Evolutionary conservation across 2,113 vertebrate genomes (phyloP).

Genomic region (Thunnus maccoyii): DNA sequence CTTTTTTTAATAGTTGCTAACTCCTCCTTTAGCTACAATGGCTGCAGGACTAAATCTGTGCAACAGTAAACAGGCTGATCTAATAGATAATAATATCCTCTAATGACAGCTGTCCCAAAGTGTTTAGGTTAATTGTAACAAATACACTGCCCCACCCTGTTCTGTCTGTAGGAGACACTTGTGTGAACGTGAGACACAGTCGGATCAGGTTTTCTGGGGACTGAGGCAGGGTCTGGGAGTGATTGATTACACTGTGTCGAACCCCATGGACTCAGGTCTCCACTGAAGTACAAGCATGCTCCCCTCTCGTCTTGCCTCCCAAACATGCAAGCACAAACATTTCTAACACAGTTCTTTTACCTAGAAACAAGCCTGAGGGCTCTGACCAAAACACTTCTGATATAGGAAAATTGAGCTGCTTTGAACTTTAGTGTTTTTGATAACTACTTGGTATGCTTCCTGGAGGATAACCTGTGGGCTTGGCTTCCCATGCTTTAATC

Average conservation of each 20-base stretch:
- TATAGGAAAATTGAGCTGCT: conserved; percentile 98
- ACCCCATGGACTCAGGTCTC: conserved; percentile 78
- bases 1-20: conserved; percentile 22
- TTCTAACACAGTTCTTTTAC: conserved; percentile 90
- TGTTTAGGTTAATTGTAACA: conserved; percentile 55
- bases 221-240: conserved; percentile 60
- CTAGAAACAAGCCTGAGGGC: conserved; percentile 91
- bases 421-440: conserved; percentile 99
- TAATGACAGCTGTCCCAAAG: conserved; percentile 55
- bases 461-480: conserved; percentile 98
- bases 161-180: conserved; percentile 48
- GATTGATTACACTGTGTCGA: conserved; percentile 82
- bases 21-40: conserved; percentile 23
- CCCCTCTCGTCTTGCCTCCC: conserved; percentile 75
- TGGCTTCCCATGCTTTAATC: conserved; percentile 96
- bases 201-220: conserved; percentile 77
- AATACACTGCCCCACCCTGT: conserved; percentile 29
- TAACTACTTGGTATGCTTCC: conserved; percentile 99
- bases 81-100: conserved; percentile 29
- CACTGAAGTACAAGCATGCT: conserved; percentile 71
- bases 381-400: conserved; percentile 93
- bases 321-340: conserved; percentile 93
- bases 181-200: conserved; percentile 67
- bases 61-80: conserved; percentile 37
- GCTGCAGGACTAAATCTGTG: conserved; percentile 13